Evolutionary conservation across 2,113 vertebrate genomes (phyloP), one percentile per base, ranked within the genome.

Genomic region (Taxidea taxus): DNA sequence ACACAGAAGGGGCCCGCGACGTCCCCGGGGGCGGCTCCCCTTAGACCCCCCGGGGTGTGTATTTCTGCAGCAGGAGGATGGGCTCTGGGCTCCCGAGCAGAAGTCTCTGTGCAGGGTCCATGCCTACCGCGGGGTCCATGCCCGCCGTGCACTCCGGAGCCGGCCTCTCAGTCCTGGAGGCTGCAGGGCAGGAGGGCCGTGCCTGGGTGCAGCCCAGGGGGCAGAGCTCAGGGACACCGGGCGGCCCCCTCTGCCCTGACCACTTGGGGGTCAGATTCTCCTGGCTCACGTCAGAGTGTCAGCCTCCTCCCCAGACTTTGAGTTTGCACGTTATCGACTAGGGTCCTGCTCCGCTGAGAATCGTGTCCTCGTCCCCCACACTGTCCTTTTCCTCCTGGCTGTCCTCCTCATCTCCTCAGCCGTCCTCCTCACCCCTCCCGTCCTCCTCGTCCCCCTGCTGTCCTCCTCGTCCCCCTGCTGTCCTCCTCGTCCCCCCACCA

Each of bases 31-130:
- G n/a, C 2, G 13, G 31, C 7, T 7, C 20, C 31, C 85, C 27
- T 31, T 1, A 13, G 29, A 13, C 1, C 27, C 27, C 0, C 0
- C 29, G 1, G 29, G 21, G 39, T 6, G 10, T 44, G 10, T 15
- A 25, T 29, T 6, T 20, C 11, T 29, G 10, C 20, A 34, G 25
- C 70, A 25, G 56, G 34, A 49, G 27, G 31, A 3, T 0, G 44
- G 7, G 49, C 15, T 1, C 12, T 21, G 27, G 15, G 8, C 4
- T 11, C 37, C 68, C 6, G 21, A 39, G 37, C 37, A 8, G 21
- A 31, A 31, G 2, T 7, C 13, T 16, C 12, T 0, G 15, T 15
- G 5, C 31, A 2, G 34, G 1, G 1, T 34, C 10, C 4, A 14
- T 7, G 42, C 15, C 42, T 21, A 2, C 8, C 12, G 3, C 9